phyloP scores from a whole-genome alignment of 2,888 invertebrate species.

The Drosophila prolongata region DNA sequence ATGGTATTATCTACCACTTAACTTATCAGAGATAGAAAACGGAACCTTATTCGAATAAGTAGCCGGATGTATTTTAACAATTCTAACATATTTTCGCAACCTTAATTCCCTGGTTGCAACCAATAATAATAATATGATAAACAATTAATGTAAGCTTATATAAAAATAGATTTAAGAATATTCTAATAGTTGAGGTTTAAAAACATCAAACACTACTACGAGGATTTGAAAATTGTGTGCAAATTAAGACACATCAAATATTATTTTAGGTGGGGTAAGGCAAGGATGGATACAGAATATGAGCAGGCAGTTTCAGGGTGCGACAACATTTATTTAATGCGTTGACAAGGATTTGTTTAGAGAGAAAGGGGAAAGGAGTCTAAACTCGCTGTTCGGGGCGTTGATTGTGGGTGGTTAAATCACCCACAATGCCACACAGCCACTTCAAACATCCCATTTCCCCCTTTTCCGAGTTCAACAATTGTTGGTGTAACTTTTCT shows the following conservation, averaged over 20 bases:
- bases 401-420: slow-evolving; percentile 39
- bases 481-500: slow-evolving; percentile 34
- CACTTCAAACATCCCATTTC: slow-evolving; percentile 11
- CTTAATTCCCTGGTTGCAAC: too few relatives aligned
- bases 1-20: slow-evolving; percentile 13
- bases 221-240: neutral
- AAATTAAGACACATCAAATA: neutral
- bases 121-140: too few relatives aligned
- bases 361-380: neutral
- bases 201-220: too few relatives aligned
- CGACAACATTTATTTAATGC: slow-evolving; percentile 41
- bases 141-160: too few relatives aligned
- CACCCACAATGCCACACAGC: slow-evolving; percentile 21
- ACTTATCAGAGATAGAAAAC: neutral
- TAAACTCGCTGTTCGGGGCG: slow-evolving; percentile 12
- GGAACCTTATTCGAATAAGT: neutral
- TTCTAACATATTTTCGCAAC: too few relatives aligned
- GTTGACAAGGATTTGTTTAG: slow-evolving; percentile 27
- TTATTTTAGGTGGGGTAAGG: neutral
- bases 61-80: neutral
- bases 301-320: slow-evolving; percentile 12
- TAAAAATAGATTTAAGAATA: too few relatives aligned
- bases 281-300: slow-evolving; percentile 4
- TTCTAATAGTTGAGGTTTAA: too few relatives aligned
- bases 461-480: neutral